phyloP scores from a whole-genome alignment of 2,888 invertebrate genomes.

The Cartodere bifasciata region DNA sequence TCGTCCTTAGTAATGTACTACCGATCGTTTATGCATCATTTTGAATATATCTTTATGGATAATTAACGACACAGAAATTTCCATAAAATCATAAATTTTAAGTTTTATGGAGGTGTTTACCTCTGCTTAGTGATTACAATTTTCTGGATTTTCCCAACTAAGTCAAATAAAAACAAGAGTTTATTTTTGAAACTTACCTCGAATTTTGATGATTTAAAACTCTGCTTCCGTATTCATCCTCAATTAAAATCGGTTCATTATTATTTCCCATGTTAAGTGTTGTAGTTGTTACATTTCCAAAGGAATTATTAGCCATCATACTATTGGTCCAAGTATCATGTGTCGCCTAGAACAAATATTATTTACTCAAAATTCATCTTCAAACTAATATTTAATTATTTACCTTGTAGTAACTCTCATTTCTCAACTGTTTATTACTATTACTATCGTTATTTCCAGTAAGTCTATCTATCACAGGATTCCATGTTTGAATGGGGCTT shows the following conservation, averaged over 20 bases:
- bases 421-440: constrained; percentile 42
- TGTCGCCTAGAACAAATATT: constrained; percentile 35
- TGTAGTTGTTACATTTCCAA: constrained; percentile 38
- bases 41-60: no score
- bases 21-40: no score
- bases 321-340: constrained; percentile 44
- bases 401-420: constrained; percentile 88
- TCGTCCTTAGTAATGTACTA: no score
- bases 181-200: constrained; percentile 22
- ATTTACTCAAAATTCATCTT: constrained; percentile 3
- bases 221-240: constrained; percentile 40
- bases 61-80: no score
- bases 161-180: no score
- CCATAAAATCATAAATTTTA: no score
- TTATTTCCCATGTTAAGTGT: constrained; percentile 34
- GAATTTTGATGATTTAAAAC: constrained; percentile 28
- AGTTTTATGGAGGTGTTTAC: no score
- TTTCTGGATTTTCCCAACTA: no score
- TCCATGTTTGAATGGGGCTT: constrained; percentile 56
- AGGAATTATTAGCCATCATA: constrained; percentile 32
- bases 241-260: constrained; percentile 41
- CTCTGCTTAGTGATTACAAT: no score
- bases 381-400: constrained; percentile 3
- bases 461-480: constrained; percentile 79
- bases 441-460: constrained; percentile 48